phyloP scores from a whole-genome alignment of 2,888 invertebrate genomes.

The Drosophila longiperda region DNA sequence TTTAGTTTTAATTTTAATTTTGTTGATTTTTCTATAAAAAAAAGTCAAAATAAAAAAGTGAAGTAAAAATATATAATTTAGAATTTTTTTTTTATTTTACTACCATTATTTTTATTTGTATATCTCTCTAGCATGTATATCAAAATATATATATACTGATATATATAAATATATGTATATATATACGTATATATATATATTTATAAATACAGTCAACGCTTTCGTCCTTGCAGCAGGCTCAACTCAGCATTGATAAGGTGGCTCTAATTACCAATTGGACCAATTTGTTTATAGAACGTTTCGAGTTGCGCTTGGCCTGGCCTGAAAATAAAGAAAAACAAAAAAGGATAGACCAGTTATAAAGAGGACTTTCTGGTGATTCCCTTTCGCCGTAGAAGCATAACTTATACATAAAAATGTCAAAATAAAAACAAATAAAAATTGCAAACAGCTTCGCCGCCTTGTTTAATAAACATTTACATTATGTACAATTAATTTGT shows the following conservation, averaged over 20 bases:
- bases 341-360: neutral
- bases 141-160: slow-evolving; percentile 9
- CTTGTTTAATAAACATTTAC: slow-evolving; percentile 64
- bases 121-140: slow-evolving; percentile 11
- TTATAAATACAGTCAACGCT: slow-evolving; percentile 13
- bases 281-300: slow-evolving; percentile 33
- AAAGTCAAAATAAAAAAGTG: slow-evolving; percentile 61
- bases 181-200: slow-evolving; percentile 2
- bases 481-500: slow-evolving; percentile 77
- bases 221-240: slow-evolving; percentile 28
- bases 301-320: slow-evolving; percentile 25
- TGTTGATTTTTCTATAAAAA: slow-evolving; percentile 71
- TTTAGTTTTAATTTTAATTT: slow-evolving; percentile 76
- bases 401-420: slow-evolving; percentile 10
- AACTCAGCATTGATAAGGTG: slow-evolving; percentile 12
- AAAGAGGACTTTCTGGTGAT: slow-evolving; percentile 5
- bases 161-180: neutral
- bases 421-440: neutral
- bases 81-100: slow-evolving; percentile 8
- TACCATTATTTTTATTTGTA: neutral
- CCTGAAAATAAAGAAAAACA: neutral
- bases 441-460: slow-evolving; percentile 51
- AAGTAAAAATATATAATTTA: slow-evolving; percentile 42
- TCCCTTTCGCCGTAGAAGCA: slow-evolving; percentile 1
- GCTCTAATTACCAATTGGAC: slow-evolving; percentile 28